Evolutionary conservation across 2,888 invertebrate genomes (phyloP), one percentile per base, ranked within the genome.

Genomic region (Protophormia terraenovae): DNA sequence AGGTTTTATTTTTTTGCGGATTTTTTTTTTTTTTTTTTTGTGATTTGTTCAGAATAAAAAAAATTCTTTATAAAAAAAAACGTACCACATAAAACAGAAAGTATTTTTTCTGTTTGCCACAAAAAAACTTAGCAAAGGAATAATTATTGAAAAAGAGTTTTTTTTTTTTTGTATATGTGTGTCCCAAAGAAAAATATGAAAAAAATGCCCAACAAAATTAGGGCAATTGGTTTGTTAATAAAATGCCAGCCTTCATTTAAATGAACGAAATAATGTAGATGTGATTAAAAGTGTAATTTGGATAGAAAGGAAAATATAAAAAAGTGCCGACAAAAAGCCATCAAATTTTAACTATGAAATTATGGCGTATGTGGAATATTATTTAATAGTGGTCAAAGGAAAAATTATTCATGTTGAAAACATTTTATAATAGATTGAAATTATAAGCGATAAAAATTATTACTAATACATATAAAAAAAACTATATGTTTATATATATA

Each of bases 171-270:
- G n/a, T n/a, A n/a, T n/a, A n/a, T 60, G 12, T 53, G 7, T 53
- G 50, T 53, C 32, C 64, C 12, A 62, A 41, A 53, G 53, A 71
- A 38, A 38, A 7, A 19, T 10, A 1, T 2, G 6, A 69, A 62
- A 79, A 71, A 64, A 50, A 35, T 14, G 38, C 38, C 47, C 24
- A 73, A 24, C 64, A 38, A 83, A 84, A 72, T 84, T 80, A 84
- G 84, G 84, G 72, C 84, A 84, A 84, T 80, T 84, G 84, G 80
- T 80, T 80, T 84, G 80, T 71, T 84, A 84, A 77, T 80, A 77
- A 69, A 76, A 66, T 16, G 24, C 47, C 38, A 14, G 55, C 22
- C 22, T n/a, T n/a, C n/a, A n/a, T n/a, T 38, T 10, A 82, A 79
- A 45, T 53, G 62, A 72, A 41, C 38, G 60, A 45, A 45, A 67